Percentiles rank a stretch among this genome's conserved stretches.
These are phyloP conservation scores for Cardiocondyla obscurior DNA, from an alignment of 1,140 invertebrate species.

Conservation along the genomic window DNA sequence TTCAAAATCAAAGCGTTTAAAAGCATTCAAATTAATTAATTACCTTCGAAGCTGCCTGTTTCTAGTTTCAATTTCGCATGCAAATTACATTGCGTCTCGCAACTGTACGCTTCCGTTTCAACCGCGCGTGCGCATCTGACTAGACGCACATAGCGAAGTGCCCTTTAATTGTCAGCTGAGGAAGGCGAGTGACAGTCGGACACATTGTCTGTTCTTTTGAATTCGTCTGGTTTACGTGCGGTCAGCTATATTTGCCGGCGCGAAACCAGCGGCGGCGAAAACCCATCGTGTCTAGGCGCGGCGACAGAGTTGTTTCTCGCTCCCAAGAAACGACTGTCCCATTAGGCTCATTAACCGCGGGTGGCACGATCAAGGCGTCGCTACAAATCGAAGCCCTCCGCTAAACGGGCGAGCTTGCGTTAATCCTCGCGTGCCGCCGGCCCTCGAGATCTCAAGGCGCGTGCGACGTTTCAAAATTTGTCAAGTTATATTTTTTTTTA, in stretches of 20 bases:
- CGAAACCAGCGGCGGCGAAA: conserved; percentile 6
- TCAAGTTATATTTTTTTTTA: not conserved
- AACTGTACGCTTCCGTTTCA: not conserved
- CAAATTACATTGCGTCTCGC: not conserved
- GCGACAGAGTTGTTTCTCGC: conserved; percentile 49
- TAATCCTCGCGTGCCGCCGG: conserved; percentile 2
- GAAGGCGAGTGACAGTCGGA: conserved; percentile 52
- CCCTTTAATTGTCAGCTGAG: conserved; percentile 56
- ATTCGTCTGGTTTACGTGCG: conserved; percentile 29
- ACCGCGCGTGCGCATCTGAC: not conserved
- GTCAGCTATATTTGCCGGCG: conserved; percentile 52
- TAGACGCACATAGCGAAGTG: not conserved
- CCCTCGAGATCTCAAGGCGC: not conserved
- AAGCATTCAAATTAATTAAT: not conserved
- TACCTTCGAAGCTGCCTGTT: not conserved
- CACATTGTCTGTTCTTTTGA: conserved; percentile 58
- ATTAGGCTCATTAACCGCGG: conserved; percentile 65
- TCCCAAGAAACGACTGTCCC: conserved; percentile 38
- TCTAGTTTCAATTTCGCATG: not conserved
- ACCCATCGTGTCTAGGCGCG: conserved; percentile 45
- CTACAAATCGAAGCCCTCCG: conserved; percentile 55
- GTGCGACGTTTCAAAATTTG: not conserved
- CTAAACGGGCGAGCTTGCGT: conserved; percentile 17
- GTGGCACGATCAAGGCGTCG: conserved; percentile 43
- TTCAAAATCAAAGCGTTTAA: not conserved